Base-by-base conservation (phyloP, 2,888 invertebrate species). In the Lampropteryx suffumata region DNA sequence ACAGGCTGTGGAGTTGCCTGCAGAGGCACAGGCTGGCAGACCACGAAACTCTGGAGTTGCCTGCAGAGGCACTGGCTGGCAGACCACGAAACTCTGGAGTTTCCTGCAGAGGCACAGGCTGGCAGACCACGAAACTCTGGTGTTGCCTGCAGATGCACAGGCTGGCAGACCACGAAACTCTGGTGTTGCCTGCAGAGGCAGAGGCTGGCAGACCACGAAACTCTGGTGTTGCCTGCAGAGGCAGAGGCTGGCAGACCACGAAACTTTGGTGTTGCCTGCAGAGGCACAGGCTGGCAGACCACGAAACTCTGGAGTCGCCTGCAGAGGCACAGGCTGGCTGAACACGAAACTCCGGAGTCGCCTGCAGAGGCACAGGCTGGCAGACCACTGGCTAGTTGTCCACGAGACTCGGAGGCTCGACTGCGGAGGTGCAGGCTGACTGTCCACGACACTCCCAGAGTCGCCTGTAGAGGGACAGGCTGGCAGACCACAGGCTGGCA, bases 171-270 rank as follows among this genome's bases (percentile, higher is more conserved):
- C 30, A 14, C 40, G 9, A n/a, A 17, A 11, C 30, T 30, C 39
- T 7, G 14, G 13, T n/a, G 2, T 39, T 11, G 39, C 28, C 39
- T 14, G 39, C 14, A 1, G 37, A n/a, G 9, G n/a, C 27, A 13
- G 27, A 37, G 27, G 17, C 40, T 7, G 17, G 39, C 10, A 39
- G 39, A 28, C 28, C 29, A 9, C 39, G 40, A 17, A 11, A n/a
- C 30, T 30, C 39, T 3, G 14, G 13, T n/a, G 2, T 39, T 11
- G 39, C 28, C 39, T 14, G 39, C 14, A 5, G 37, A n/a, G 9
- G n/a, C 27, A 13, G 27, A 37, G 37, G 10, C 40, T 10, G 29
- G 39, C 10, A 39, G 39, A 28, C 14, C 29, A 9, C 39, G n/a
- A 26, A 28, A n/a, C 14, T 28, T 13, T 13, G 36, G 8, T 12